These are phyloP conservation scores for Callyntrura guangdongensis DNA, from an alignment of 2,888 invertebrate genomes.

Conservation along the genomic window DNA sequence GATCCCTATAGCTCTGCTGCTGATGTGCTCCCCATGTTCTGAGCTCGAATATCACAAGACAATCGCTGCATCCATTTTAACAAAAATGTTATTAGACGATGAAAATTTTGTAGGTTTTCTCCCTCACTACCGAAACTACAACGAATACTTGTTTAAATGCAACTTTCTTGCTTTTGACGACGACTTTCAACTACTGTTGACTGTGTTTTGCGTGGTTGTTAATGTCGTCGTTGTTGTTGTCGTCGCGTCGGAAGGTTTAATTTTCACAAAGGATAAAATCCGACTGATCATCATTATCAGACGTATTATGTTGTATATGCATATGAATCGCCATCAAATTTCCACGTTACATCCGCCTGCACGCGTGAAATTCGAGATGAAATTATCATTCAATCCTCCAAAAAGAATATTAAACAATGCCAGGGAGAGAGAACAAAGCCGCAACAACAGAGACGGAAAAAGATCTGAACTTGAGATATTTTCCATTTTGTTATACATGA, in stretches of 20 bases:
- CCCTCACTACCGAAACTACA: neutral
- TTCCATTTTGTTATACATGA: slow-evolving; percentile 51
- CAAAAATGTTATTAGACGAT: slow-evolving; percentile 10
- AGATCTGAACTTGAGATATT: slow-evolving; percentile 52
- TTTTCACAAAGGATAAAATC: slow-evolving; percentile 69
- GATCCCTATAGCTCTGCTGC: neutral
- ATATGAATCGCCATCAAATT: slow-evolving; percentile 60
- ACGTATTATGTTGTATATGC: slow-evolving; percentile 40
- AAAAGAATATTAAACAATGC: neutral
- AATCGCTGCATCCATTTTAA: slow-evolving; percentile 30
- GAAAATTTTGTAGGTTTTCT: slow-evolving; percentile 24
- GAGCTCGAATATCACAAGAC: slow-evolving; percentile 13
- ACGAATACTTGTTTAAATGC: neutral
- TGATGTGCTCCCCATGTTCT: neutral
- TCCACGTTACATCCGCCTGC: slow-evolving; percentile 70
- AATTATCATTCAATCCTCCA: slow-evolving; percentile 54
- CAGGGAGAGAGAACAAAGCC: neutral
- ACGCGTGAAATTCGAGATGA: slow-evolving; percentile 75
- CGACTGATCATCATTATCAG: slow-evolving; percentile 57
- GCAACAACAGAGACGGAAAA: too few relatives aligned
- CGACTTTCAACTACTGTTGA: slow-evolving; percentile 2
- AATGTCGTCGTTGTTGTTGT: neutral
- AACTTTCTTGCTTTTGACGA: slow-evolving; percentile 36
- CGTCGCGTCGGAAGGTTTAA: slow-evolving; percentile 68
- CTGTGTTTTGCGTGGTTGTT: neutral